A percentile compares a stretch with the other conserved stretches of the same genome.
These are phyloP conservation scores for Melanotaenia parkinsoni DNA, from an alignment of 2,797 vertebrate genomes.

Conservation along the genomic window DNA sequence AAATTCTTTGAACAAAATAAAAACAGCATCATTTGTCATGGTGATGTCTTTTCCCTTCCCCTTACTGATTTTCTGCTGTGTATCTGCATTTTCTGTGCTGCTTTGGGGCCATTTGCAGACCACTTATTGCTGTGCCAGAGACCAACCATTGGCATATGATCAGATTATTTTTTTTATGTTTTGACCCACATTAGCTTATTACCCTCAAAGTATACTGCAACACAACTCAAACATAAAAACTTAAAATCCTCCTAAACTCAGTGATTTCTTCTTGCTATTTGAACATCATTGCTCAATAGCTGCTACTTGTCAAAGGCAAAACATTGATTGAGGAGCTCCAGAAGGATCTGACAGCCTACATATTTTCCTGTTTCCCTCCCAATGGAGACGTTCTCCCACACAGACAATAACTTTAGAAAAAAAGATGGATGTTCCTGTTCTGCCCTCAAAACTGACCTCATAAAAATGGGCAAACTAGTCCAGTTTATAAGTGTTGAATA, in stretches of 20 bases:
- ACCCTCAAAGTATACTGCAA: slow-evolving; percentile 7
- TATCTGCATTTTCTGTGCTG: slow-evolving; percentile 10
- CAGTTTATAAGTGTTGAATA: no score
- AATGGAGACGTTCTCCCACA: no score
- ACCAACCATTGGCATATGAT: slow-evolving; percentile 37
- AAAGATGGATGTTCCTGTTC: no score
- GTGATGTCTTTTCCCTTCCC: slow-evolving; percentile 15
- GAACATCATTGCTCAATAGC: background rate
- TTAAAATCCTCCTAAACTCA: background rate
- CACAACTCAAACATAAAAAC: background rate
- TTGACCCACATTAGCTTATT: slow-evolving; percentile 27
- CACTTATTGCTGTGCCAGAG: background rate
- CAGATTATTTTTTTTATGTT: slow-evolving; percentile 22
- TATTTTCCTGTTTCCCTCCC: background rate
- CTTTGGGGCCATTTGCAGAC: slow-evolving; percentile 8
- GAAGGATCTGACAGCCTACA: background rate
- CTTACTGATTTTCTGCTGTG: slow-evolving; percentile 12
- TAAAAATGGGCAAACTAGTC: no score
- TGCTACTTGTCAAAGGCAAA: background rate
- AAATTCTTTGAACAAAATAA: slow-evolving; percentile 12
- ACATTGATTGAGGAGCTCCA: slow-evolving; percentile 1
- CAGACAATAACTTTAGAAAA: no score
- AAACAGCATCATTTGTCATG: slow-evolving; percentile 19
- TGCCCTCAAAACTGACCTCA: no score
- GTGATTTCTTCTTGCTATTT: background rate